Percentiles rank a stretch among this genome's conserved stretches.
These are phyloP conservation scores for Epinephelus coioides DNA, from an alignment of 2,797 vertebrate genomes.

Conservation along the genomic window DNA sequence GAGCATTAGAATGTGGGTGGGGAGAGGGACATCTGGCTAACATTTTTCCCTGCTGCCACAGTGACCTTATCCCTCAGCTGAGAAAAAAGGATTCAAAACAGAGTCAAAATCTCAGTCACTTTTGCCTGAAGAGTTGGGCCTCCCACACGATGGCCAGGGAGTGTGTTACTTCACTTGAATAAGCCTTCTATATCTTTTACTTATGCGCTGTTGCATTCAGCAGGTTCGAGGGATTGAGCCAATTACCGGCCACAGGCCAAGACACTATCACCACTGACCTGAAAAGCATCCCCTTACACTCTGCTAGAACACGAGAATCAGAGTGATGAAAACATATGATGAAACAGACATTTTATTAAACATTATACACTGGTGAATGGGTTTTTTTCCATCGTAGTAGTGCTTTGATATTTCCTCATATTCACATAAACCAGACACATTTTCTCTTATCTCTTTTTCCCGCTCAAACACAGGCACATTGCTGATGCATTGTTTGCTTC, in stretches of 20 bases:
- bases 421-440: constrained; percentile 4
- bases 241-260: background rate
- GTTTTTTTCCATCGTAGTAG: background rate
- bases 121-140: background rate
- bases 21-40: background rate
- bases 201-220: constrained; percentile 7
- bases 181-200: background rate
- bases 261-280: constrained; percentile 14
- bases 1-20: background rate
- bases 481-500: constrained; percentile 1
- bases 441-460: constrained; percentile 14
- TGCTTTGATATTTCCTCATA: constrained; percentile 7
- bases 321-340: background rate
- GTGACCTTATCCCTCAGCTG: background rate
- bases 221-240: constrained; percentile 2
- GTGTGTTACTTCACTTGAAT: constrained; percentile 2
- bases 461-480: background rate
- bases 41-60: background rate
- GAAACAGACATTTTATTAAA: background rate
- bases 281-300: background rate
- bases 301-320: background rate
- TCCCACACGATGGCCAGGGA: background rate
- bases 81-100: background rate
- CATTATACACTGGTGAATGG: background rate
- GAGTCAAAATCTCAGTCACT: background rate